Evolutionary conservation across 2,888 invertebrate genomes (phyloP), one percentile per base, ranked within the genome.

Genomic region (Cephus pulcher): DNA sequence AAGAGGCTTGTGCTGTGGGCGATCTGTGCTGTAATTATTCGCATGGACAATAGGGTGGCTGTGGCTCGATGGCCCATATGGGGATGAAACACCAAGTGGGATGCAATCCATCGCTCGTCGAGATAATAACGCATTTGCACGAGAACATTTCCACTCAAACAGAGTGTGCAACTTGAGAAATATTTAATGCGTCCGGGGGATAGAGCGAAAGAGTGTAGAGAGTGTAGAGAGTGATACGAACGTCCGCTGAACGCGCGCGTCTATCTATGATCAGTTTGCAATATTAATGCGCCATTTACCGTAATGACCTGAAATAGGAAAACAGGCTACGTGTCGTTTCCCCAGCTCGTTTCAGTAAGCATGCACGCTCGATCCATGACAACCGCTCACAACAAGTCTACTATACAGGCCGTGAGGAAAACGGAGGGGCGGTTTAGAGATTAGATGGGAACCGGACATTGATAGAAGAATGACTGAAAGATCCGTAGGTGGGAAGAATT

Each of bases 261-360:
- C 84, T 86, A 87, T 87, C 84, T 84, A 82, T 85, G 82, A 88
- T 88, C 88, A 82, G 82, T 78, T 77, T 88, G 85, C 84, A 88
- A 87, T 82, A 88, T 88, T 88, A 86, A 88, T 88, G 86, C 73
- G 77, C 78, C 85, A 87, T 88, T 88, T 86, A 86, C 85, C 77
- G 82, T 88, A 87, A 88, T 85, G 85, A 84, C 77, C 80, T 78
- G 80, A 80, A 82, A 83, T 78, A 81, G 79, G 78, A 80, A 81
- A 81, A 79, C 73, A 76, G 74, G 33, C 37, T 68, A 68, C 79
- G 70, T 70, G 74, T 74, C 77, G 75, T 79, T 78, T 76, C 75
- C 68, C 71, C 76, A 37, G 70, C 70, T 70, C 70, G 70, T 70
- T 70, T 11, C 70, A 30, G 70, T 33, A 15, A 33, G 70, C 76